phyloP scores from a whole-genome alignment of 2,797 vertebrate species.

The Sebastes cheni region DNA sequence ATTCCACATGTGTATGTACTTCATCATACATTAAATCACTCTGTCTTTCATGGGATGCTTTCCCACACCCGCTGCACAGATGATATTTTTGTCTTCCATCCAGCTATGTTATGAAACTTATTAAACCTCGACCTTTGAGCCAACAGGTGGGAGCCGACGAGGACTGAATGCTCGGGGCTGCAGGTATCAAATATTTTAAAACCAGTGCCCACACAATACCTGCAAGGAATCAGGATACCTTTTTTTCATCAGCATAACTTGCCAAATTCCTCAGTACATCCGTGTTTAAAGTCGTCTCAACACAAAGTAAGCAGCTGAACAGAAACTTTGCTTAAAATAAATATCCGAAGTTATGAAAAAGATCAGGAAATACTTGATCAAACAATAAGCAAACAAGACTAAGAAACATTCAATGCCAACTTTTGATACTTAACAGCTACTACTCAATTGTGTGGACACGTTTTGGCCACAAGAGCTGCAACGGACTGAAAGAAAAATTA shows the following conservation, averaged over 20 bases:
- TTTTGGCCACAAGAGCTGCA: background rate
- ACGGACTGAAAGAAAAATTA: background rate
- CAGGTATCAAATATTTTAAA: background rate
- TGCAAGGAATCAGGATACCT: background rate
- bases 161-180: background rate
- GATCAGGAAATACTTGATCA: background rate
- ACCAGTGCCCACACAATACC: background rate
- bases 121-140: slow-evolving; percentile 12
- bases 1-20: background rate
- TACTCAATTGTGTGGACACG: background rate
- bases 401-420: background rate
- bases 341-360: background rate
- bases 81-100: slow-evolving; percentile 29
- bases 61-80: slow-evolving; percentile 32
- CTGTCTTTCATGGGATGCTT: background rate
- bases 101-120: background rate
- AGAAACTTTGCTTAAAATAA: background rate
- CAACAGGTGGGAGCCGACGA: slow-evolving; percentile 21
- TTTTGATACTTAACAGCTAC: background rate
- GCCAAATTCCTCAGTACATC: background rate
- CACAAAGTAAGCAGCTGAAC: background rate
- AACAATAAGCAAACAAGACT: slow-evolving; percentile 14
- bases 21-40: slow-evolving; percentile 39
- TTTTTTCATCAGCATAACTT: background rate
- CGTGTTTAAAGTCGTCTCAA: background rate